Base-by-base conservation (phyloP, 2,113 vertebrate genomes). In the Opisthocomus hoazin region DNA sequence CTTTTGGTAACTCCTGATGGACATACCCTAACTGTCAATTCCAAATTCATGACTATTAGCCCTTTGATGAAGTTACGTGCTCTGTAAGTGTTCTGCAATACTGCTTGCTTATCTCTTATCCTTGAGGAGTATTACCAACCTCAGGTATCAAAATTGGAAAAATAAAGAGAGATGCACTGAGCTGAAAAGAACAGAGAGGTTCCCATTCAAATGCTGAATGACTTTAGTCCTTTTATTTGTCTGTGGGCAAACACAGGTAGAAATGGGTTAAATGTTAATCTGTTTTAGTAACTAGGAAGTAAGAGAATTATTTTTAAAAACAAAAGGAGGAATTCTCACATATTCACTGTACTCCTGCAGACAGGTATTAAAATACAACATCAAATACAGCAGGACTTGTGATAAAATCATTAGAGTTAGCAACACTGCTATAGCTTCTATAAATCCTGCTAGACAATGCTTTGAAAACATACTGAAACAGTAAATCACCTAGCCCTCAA, bases 381-480 rank as follows among this genome's bases (percentile, higher is more conserved):
- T 36, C 16, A 91, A 96, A 91, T 74, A 79, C 18, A 82, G 16
- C 4, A 92, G 63, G 27, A 58, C 4, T 53, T 82, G 18, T 32
- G 77, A 83, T 83, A 92, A 95, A 92, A 95, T 91, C 32, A 58
- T 89, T 61, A 30, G 10, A 57, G 18, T 61, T 76, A 84, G 46
- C 75, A 66, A 79, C 43, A 94, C 10, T 48, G 15, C 19, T 68
- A 57, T 3, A 80, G 78, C 14, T 51, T 66, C 54, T 89, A 43
- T 36, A 92, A 94, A 91, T 87, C 30, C 61, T 77, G 32, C 71
- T 56, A 77, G 36, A 81, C 1, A 3, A 90, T 41, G 39, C n/a
- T 87, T 87, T 94, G 81, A 94, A 96, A 94, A 87, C 11, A 8
- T 22, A 46, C 36, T 73, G 85, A 85, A 94, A 91, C 21, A 63